phyloP scores from a whole-genome alignment of 2,113 vertebrate genomes.

The Tympanuchus pallidicinctus region DNA sequence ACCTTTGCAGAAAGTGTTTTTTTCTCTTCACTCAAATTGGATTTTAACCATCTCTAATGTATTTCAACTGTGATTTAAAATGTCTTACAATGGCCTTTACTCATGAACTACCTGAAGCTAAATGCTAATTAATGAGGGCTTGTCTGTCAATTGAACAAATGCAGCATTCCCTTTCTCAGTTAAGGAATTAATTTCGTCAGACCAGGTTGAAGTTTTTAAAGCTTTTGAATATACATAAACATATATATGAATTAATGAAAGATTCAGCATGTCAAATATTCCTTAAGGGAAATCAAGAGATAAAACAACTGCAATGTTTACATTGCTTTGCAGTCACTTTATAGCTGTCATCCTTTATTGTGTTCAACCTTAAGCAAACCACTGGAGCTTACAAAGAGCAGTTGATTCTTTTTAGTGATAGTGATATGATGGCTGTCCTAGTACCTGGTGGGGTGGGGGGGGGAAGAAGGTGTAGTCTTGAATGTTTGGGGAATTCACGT shows the following conservation, averaged over 20 bases:
- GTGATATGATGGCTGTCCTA: not conserved
- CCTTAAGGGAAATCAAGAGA: not conserved
- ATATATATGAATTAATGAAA: not conserved
- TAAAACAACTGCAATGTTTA: not conserved
- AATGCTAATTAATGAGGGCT: rapidly evolving
- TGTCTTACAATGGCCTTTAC: not conserved
- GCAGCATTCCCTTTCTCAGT: not conserved
- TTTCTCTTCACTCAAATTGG: not conserved
- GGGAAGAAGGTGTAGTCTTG: not conserved
- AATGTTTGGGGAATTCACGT: too few species aligned
- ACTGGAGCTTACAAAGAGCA: conserved; percentile 13
- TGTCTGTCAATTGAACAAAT: not conserved
- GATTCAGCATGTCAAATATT: not conserved
- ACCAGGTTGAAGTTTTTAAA: not conserved
- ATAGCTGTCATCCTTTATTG: not conserved
- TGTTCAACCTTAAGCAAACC: conserved; percentile 33
- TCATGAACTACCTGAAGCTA: not conserved
- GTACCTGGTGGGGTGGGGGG: not conserved
- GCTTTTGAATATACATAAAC: not conserved
- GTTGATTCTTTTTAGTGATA: not conserved
- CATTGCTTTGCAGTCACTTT: not conserved
- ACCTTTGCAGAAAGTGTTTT: not conserved
- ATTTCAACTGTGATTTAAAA: not conserved
- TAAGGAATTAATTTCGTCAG: not conserved
- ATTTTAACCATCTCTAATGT: not conserved